Evolutionary conservation across 2,888 invertebrate genomes (phyloP), one percentile per base, ranked within the genome.

Genomic region (Clistopyga incitator): DNA sequence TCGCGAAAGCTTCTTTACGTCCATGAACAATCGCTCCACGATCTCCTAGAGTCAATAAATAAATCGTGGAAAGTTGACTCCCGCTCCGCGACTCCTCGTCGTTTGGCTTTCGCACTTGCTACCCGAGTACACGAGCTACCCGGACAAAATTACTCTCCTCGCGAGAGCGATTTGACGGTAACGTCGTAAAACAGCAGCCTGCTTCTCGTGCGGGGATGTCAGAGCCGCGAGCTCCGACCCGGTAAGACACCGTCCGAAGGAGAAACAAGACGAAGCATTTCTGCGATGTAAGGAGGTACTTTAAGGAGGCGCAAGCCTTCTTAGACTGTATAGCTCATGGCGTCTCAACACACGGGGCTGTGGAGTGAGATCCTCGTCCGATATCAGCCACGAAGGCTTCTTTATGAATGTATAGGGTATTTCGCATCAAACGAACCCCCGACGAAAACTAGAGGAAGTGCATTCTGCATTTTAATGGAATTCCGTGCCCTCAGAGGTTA

Each of bases 131-230:
- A 50, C 45, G 42, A 15, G 23, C 67, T 56, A 50, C 68, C 61
- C 67, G 11, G 83, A 77, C 76, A 76, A 80, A 79, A 79, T 83
- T 83, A 80, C 83, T 13, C 50, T 38, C 45, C 68, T 72, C 34
- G 29, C 72, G 52, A 59, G 83, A 76, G 72, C 61, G 47, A 76
- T 82, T 70, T 72, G 76, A 68, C 52, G 79, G 20, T 47, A 23
- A 38, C 67, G 76, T 83, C 83, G 79, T 83, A 83, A 83, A 83
- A 45, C 67, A 68, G 20, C 64, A 20, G 56, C 34, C 23, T n/a
- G 34, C 56, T 74, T 61, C 67, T 59, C 61, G 68, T 54, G 47
- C 13, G 25, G 67, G 20, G 56, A 72, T 65, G 23, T 20, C 29
- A 78, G 75, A 75, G 76, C 67, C 71, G 75, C 38, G 65, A 79